These are phyloP conservation scores for Terrapene triunguis DNA, from an alignment of 2,113 vertebrate genomes.

Conservation along the genomic window DNA sequence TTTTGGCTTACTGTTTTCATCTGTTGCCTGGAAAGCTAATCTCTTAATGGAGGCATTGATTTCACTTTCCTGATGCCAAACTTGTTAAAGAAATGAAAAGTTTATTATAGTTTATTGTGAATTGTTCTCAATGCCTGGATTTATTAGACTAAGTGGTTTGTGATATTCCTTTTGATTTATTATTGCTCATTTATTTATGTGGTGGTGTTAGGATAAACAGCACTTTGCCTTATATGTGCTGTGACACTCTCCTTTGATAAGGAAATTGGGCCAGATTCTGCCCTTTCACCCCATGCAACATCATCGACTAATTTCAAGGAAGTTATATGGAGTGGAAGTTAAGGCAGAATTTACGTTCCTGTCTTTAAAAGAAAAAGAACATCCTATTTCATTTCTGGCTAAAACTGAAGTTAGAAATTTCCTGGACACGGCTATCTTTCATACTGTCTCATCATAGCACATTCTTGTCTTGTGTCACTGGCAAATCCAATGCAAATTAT, in stretches of 20 bases:
- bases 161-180: neutral
- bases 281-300: neutral
- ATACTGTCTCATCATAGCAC: neutral
- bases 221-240: neutral
- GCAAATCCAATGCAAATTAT: neutral
- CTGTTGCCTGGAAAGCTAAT: slow-evolving; percentile 20
- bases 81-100: slow-evolving; percentile 29
- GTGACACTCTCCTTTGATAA: neutral
- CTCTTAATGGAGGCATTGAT: neutral
- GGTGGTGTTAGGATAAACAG: neutral
- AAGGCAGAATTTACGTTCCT: neutral
- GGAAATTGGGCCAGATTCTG: neutral
- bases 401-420: neutral
- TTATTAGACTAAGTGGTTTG: neutral
- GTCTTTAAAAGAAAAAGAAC: neutral
- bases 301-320: neutral
- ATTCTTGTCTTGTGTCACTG: neutral
- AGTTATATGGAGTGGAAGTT: neutral
- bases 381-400: neutral
- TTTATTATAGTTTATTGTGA: neutral
- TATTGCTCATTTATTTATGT: slow-evolving; percentile 1
- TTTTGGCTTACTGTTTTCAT: slow-evolving; percentile 19
- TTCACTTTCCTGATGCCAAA: slow-evolving; percentile 4
- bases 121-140: neutral
- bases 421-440: neutral